These are phyloP conservation scores for Morelia viridis DNA, from an alignment of 2,797 vertebrate species.

Conservation along the genomic window DNA sequence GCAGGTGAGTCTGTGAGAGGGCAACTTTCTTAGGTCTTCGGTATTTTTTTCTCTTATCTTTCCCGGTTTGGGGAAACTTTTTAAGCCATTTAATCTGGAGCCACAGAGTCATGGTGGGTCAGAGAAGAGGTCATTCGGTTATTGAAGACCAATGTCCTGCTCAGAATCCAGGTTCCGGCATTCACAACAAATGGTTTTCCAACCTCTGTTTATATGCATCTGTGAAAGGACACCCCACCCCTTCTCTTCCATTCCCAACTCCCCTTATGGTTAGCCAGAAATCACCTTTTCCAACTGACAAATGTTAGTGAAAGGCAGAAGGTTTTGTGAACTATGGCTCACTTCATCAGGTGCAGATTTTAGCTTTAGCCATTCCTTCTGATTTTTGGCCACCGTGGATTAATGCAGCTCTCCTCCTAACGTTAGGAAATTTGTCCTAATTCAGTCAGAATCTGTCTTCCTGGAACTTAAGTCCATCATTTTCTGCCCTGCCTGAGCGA, in stretches of 20 bases:
- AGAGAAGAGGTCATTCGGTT: background rate
- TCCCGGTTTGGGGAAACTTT: background rate
- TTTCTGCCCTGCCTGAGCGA: background rate
- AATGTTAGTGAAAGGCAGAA: background rate
- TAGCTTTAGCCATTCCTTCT: too few species aligned
- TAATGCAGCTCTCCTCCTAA: too few species aligned
- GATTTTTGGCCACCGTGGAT: too few species aligned
- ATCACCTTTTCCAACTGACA: background rate
- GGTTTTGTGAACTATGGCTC: background rate
- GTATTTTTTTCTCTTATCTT: background rate
- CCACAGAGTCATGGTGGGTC: too few species aligned
- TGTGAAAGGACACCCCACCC: background rate
- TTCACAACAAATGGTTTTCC: background rate
- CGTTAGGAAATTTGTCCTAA: too few species aligned
- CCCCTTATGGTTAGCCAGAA: background rate
- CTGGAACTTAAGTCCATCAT: background rate
- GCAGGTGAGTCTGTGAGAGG: constrained; percentile 76
- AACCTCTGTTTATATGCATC: background rate
- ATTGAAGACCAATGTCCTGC: background rate
- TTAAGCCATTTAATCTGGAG: background rate
- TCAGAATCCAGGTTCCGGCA: background rate
- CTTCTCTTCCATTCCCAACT: background rate
- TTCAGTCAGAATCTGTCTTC: background rate
- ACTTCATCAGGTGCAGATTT: background rate
- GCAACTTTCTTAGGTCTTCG: background rate